Conservation (phyloP, 2,797 vertebrate genomes). For the Oreonectes daqikongensis region DNA sequence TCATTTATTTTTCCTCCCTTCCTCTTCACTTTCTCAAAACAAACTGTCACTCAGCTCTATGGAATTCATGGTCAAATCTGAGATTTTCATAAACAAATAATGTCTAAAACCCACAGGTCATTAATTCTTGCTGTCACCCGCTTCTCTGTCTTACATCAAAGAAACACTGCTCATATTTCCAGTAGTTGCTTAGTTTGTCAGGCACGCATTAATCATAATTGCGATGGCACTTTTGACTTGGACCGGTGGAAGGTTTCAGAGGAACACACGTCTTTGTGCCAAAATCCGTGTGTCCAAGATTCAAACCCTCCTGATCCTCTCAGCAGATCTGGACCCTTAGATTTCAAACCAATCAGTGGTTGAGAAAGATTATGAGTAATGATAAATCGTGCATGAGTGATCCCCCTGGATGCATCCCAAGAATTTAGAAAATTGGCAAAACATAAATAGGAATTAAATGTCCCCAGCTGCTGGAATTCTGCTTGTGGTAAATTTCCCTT, state of each 20-base stretch:
- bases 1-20: constrained; percentile 11
- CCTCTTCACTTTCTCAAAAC: constrained; percentile 34
- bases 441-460: constrained; percentile 55
- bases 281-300: constrained; percentile 26
- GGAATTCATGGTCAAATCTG: constrained; percentile 8
- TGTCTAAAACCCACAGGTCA: constrained; percentile 9
- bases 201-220: constrained; percentile 55
- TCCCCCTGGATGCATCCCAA: constrained; percentile 50
- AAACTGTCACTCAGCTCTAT: constrained; percentile 28
- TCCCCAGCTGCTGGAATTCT: constrained; percentile 53
- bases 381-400: constrained; percentile 55
- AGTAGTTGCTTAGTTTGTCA: constrained; percentile 36
- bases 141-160: constrained; percentile 44
- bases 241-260: constrained; percentile 35
- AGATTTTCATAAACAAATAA: constrained; percentile 19
- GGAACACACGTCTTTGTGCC: constrained; percentile 10
- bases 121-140: constrained; percentile 34
- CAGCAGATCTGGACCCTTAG: constrained; percentile 29
- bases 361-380: constrained; percentile 51
- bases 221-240: constrained; percentile 42
- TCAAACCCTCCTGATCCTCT: constrained; percentile 29
- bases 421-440: constrained; percentile 46
- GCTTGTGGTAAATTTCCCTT: constrained; percentile 45
- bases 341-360: constrained; percentile 40
- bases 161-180: constrained; percentile 12